These are phyloP conservation scores for Oreortyx pictus DNA, from an alignment of 2,797 vertebrate species.

Conservation along the genomic window DNA sequence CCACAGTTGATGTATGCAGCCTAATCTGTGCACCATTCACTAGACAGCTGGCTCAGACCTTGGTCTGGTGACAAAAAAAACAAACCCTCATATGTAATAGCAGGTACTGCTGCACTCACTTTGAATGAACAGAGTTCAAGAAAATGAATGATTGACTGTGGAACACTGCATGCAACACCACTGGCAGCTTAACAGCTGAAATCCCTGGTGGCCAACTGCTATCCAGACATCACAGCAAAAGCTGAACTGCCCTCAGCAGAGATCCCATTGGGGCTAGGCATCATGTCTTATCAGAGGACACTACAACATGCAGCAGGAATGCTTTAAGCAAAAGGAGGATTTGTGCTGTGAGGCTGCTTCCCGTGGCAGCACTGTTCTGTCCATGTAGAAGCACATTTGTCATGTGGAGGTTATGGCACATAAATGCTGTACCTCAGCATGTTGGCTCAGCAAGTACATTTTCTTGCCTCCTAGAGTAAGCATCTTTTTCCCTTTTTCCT, in stretches of 20 bases:
- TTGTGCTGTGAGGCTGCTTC: neutral
- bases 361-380: neutral
- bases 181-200: neutral
- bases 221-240: neutral
- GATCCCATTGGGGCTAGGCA: neutral
- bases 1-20: neutral
- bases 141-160: neutral
- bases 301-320: neutral
- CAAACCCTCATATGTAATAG: neutral
- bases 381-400: neutral
- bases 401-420: neutral
- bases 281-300: neutral
- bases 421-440: neutral
- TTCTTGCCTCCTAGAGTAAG: neutral
- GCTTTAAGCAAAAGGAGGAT: slow-evolving; percentile 13
- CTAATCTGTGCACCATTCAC: neutral
- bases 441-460: neutral
- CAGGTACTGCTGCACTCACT: neutral
- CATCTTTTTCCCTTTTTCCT: neutral
- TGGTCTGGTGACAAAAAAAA: neutral
- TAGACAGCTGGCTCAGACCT: neutral
- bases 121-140: neutral
- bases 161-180: neutral
- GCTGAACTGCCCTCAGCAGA: neutral
- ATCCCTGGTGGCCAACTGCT: neutral